Evolutionary conservation across 1,140 invertebrate genomes (phyloP).

Genomic region (Neodiprion virginianus): DNA sequence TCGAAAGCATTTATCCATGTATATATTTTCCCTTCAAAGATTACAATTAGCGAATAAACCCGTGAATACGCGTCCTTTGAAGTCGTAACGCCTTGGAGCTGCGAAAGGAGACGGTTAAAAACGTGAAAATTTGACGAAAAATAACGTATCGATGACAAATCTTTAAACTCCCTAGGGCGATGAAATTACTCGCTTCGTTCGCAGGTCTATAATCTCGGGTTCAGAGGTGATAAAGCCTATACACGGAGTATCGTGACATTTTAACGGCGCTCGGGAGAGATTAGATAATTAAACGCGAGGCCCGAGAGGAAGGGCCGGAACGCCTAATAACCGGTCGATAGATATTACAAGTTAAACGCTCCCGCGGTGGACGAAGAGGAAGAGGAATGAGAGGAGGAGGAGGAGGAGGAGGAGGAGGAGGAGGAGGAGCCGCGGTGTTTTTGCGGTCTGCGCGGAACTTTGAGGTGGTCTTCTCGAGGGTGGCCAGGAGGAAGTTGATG

Average conservation of each 20-base stretch:
- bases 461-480: too few relatives aligned
- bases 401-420: neutral
- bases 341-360: constrained; percentile 11
- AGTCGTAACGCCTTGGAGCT: too few relatives aligned
- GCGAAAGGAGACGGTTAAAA: too few relatives aligned
- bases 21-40: constrained; percentile 15
- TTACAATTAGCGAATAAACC: too few relatives aligned
- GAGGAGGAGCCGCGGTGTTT: neutral
- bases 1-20: neutral
- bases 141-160: too few relatives aligned
- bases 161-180: too few relatives aligned
- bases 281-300: constrained; percentile 15
- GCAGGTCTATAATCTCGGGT: too few relatives aligned
- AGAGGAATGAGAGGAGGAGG: too few relatives aligned
- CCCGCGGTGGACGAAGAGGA: neutral
- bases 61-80: too few relatives aligned
- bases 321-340: constrained; percentile 22
- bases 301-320: neutral
- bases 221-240: neutral
- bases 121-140: too few relatives aligned
- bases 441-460: neutral
- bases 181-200: too few relatives aligned
- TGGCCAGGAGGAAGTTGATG: too few relatives aligned
- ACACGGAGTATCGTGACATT: constrained; percentile 21
- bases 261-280: constrained; percentile 9